A percentile compares a stretch with the other conserved stretches of the same genome.
These are phyloP conservation scores for Alcedo quadribrachys DNA, from an alignment of 2,797 vertebrate species.

Conservation along the genomic window DNA sequence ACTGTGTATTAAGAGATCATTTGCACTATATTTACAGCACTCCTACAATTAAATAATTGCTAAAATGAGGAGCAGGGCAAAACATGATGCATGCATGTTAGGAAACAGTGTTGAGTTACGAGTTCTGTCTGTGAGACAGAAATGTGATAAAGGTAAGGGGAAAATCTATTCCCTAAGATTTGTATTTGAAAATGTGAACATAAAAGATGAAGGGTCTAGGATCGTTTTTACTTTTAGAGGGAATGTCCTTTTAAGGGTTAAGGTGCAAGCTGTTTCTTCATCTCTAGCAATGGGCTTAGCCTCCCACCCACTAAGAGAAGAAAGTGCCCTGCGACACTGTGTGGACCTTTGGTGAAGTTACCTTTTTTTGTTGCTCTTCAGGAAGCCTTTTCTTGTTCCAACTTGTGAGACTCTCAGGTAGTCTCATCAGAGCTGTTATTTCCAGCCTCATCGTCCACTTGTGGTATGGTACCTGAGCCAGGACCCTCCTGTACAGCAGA, in stretches of 20 bases:
- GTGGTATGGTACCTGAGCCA: background rate
- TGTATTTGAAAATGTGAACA: constrained; percentile 48
- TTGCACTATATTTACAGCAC: background rate
- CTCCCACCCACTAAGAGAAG: constrained; percentile 68
- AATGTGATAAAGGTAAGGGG: background rate
- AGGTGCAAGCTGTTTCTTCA: constrained; percentile 54
- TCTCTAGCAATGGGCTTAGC: constrained; percentile 57
- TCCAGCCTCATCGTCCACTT: constrained; percentile 50
- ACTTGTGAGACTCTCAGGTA: constrained; percentile 49
- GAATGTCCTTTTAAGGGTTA: constrained; percentile 57
- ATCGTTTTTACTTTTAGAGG: constrained; percentile 40
- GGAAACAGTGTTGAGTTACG: background rate
- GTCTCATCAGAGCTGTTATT: constrained; percentile 49
- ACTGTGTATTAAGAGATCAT: background rate
- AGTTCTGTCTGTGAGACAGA: background rate
- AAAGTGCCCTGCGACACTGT: constrained; percentile 51
- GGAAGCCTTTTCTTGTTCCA: constrained; percentile 68
- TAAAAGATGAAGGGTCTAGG: constrained; percentile 54
- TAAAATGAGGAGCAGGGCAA: background rate
- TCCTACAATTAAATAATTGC: background rate
- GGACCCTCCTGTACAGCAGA: background rate
- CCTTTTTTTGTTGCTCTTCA: constrained; percentile 60
- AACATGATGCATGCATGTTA: background rate
- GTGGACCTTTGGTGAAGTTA: constrained; percentile 54
- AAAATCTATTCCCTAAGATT: constrained; percentile 20